Percentiles rank a stretch among this genome's conserved stretches.
phyloP scores from a whole-genome alignment of 2,797 vertebrate genomes.

The Oreortyx pictus region DNA sequence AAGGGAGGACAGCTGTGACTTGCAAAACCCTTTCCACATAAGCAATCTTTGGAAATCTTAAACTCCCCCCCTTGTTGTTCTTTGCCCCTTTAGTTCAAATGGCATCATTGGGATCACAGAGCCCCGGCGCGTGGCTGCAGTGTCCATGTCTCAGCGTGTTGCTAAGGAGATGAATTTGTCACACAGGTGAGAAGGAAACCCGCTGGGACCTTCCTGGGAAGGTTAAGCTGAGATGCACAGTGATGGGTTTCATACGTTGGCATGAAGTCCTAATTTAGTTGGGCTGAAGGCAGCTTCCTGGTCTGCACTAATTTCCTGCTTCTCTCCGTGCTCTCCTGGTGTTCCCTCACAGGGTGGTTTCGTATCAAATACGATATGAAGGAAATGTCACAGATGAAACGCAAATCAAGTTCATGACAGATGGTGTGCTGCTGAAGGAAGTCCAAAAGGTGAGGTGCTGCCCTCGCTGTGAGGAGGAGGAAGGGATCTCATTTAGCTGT shows the following conservation, averaged over 20 bases:
- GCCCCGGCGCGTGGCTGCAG: constrained; percentile 93
- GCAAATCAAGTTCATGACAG: constrained; percentile 97
- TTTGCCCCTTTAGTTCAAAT: constrained; percentile 64
- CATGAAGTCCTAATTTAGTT: neutral
- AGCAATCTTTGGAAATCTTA: neutral
- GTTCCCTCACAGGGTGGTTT: constrained; percentile 86
- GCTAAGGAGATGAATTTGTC: constrained; percentile 95
- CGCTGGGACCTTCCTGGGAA: neutral
- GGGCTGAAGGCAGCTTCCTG: neutral
- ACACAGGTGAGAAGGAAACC: constrained; percentile 78
- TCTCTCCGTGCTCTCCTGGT: neutral
- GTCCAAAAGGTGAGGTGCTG: constrained; percentile 88
- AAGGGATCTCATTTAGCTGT: accelerated
- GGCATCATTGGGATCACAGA: constrained; percentile 91
- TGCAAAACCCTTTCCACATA: neutral
- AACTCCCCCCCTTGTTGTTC: neutral
- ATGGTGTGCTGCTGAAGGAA: constrained; percentile 95
- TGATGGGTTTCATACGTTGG: neutral
- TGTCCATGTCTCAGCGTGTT: constrained; percentile 96
- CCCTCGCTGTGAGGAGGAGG: accelerated
- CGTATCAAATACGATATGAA: constrained; percentile 96
- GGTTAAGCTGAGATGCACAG: neutral
- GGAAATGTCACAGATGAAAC: constrained; percentile 92
- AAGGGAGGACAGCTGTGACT: neutral
- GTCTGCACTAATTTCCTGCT: neutral